Evolutionary conservation across 2,888 invertebrate genomes (phyloP).

Genomic region (Parascotia fuliginaria): DNA sequence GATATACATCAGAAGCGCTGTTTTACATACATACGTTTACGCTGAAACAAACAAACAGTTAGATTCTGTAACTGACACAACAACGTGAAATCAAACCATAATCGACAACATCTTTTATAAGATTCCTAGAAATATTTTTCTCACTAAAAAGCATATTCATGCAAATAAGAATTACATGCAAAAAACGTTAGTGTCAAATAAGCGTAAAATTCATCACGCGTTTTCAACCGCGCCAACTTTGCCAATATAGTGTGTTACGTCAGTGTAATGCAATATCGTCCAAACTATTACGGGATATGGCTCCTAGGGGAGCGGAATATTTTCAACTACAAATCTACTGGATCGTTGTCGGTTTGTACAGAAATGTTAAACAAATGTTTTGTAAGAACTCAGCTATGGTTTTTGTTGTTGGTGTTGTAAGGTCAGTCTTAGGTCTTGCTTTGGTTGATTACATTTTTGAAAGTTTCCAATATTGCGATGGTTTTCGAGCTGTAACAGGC

Average conservation of each 20-base stretch:
- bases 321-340: slow-evolving; percentile 26
- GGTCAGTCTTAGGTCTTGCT: too few species aligned
- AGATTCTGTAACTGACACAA: too few species aligned
- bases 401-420: background rate
- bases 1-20: too few species aligned
- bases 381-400: slow-evolving; percentile 1
- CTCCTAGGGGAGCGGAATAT: slow-evolving; percentile 27
- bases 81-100: too few species aligned
- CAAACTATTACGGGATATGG: slow-evolving; percentile 34
- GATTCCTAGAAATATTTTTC: background rate
- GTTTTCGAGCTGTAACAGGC: too few species aligned
- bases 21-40: too few species aligned
- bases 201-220: slow-evolving; percentile 46
- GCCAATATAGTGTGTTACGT: slow-evolving; percentile 45
- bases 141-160: background rate
- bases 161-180: background rate
- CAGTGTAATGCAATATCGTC: slow-evolving; percentile 34
- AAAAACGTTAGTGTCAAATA: slow-evolving; percentile 27
- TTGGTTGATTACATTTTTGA: too few species aligned
- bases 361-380: slow-evolving; percentile 15
- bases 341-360: slow-evolving; percentile 16
- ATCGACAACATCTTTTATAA: too few species aligned
- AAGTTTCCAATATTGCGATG: too few species aligned
- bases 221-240: slow-evolving; percentile 45
- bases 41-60: too few species aligned